phyloP scores from a whole-genome alignment of 2,113 vertebrate genomes.

The Podiceps cristatus region DNA sequence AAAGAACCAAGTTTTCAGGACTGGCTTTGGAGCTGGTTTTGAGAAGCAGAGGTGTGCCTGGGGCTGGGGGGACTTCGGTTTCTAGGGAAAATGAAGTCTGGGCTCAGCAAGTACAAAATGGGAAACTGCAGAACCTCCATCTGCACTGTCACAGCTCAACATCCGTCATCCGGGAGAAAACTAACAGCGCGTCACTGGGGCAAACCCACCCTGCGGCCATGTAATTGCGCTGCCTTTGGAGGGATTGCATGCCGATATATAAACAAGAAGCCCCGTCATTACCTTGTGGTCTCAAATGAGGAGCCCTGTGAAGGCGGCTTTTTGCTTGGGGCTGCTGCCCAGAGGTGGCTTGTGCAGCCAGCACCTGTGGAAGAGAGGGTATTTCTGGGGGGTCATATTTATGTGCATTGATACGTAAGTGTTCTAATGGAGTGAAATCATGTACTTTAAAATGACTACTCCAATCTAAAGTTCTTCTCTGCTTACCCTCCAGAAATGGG shows the following conservation, averaged over 20 bases:
- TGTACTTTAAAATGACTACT: neutral
- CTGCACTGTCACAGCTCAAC: accelerated
- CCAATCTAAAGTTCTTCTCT: neutral
- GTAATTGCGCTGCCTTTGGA: accelerated
- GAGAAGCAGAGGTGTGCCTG: neutral
- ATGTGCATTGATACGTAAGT: no score
- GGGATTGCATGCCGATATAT: accelerated
- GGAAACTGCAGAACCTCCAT: neutral
- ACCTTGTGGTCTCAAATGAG: no score
- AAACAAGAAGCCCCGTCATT: accelerated
- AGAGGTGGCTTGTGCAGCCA: neutral
- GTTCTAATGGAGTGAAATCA: neutral
- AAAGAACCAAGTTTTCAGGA: neutral
- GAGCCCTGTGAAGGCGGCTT: neutral
- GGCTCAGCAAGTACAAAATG: neutral
- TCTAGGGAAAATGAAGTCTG: neutral
- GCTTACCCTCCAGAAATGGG: neutral
- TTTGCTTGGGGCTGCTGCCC: neutral
- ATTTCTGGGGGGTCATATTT: accelerated
- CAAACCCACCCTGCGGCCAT: neutral
- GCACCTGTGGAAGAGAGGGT: accelerated
- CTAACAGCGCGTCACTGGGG: neutral
- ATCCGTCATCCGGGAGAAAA: accelerated
- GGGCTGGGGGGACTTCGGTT: neutral
- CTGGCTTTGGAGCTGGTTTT: neutral